Evolutionary conservation across 2,113 vertebrate genomes (phyloP), one percentile per base, ranked within the genome.

Genomic region (Ptychochromis oligacanthus): DNA sequence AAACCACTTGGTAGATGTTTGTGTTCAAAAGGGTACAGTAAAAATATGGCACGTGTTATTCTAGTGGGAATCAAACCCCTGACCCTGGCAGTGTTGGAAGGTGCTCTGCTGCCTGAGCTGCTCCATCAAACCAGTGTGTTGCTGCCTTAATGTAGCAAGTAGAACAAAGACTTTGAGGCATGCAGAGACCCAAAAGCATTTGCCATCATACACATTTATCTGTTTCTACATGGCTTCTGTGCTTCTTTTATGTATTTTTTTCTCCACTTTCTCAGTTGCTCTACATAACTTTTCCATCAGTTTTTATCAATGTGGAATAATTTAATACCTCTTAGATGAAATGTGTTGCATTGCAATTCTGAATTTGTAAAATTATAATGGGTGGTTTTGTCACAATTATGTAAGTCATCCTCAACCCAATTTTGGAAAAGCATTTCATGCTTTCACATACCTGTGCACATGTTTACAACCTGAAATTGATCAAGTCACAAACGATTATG

Each of bases 131-230:
- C 34, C 3, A 24, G 22, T 58, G 77, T 84, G 60, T 57, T 75
- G 60, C 40, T 84, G 86, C 81, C 84, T 84, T 78, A 75, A 84
- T 62, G 75, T 64, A 58, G 13, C 18, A 3, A 38, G 43, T 14
- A 56, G 22, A 46, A 67, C 28, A 60, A 56, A 13, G 57, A 40
- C 59, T 65, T 26, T 31, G 65, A 72, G 24, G 31, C 60, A 59
- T 11, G 59, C 64, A 36, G 65, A 22, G 28, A 67, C 67, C 76
- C 14, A 80, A 67, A 85, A 61, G 22, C 56, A 24, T 20, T 2
- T 22, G n/a, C 31, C 15, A 31, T 38, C 34, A 2, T 1, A 58
- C 17, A 72, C 31, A 75, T 24, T 0, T 4, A 80, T 26, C 2
- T 36, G 2, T 67, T 80, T 61, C 58, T 75, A 20, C n/a, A n/a